These are phyloP conservation scores for Melanerpes aurifrons DNA, from an alignment of 2,113 vertebrate genomes.

Conservation along the genomic window DNA sequence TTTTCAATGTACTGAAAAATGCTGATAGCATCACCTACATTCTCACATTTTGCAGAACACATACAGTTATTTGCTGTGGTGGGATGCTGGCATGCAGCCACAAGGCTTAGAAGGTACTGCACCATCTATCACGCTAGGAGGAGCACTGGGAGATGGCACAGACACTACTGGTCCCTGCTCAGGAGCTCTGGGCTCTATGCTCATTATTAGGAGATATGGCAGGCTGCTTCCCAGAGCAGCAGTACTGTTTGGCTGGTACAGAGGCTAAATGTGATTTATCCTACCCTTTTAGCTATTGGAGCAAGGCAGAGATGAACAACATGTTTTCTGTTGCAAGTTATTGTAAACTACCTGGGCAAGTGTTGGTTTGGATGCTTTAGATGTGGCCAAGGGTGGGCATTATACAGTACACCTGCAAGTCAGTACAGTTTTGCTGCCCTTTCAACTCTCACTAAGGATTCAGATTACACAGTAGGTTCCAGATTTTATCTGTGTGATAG, in stretches of 20 bases:
- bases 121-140: background rate
- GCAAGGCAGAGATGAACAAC: conserved; percentile 7
- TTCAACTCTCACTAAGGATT: background rate
- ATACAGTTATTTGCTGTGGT: background rate
- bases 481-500: background rate
- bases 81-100: conserved; percentile 1
- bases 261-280: conserved; percentile 10
- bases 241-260: conserved; percentile 6
- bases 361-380: background rate
- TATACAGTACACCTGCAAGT: background rate
- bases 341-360: background rate
- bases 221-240: background rate
- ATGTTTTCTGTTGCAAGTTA: background rate
- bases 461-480: background rate
- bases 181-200: background rate
- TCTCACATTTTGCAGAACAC: background rate
- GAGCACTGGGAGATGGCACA: background rate
- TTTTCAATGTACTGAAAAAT: background rate
- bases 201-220: background rate
- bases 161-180: background rate
- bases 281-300: background rate
- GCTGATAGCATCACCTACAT: background rate
- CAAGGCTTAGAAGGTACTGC: background rate
- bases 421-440: background rate
- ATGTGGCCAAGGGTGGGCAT: background rate